phyloP scores from a whole-genome alignment of 92 coral and sea anemone species.

The Epizoanthus illoricatus region DNA sequence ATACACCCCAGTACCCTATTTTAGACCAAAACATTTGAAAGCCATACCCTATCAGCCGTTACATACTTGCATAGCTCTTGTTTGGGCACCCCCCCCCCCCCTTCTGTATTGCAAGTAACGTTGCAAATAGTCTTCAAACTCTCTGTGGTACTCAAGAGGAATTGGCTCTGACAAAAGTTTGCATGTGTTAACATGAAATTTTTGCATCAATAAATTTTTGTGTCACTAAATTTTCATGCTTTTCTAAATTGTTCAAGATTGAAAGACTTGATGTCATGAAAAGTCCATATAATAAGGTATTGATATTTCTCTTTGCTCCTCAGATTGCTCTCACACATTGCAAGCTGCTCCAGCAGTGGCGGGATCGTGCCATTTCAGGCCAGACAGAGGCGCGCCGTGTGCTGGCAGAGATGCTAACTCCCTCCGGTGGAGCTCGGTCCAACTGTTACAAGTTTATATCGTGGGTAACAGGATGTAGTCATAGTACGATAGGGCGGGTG shows the following conservation, averaged over 20 bases:
- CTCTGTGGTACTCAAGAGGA: too few relatives aligned
- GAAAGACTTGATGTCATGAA: too few relatives aligned
- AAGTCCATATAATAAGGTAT: too few relatives aligned
- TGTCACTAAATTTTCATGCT: not conserved
- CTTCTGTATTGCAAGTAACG: too few relatives aligned
- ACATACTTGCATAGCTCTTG: too few relatives aligned
- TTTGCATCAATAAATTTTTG: not conserved
- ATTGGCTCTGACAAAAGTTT: too few relatives aligned
- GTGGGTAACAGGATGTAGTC: slow-evolving; percentile 99
- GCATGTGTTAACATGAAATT: too few relatives aligned
- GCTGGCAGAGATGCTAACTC: slow-evolving; percentile 96
- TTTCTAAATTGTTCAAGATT: not conserved
- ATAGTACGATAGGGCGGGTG: slow-evolving; percentile 96
- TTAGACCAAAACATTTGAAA: too few relatives aligned
- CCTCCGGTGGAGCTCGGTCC: slow-evolving; percentile 98
- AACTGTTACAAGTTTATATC: slow-evolving; percentile 98
- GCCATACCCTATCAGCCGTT: too few relatives aligned
- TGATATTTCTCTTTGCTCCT: not conserved
- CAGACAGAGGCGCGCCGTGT: slow-evolving; percentile 99
- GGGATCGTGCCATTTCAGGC: slow-evolving; percentile 94
- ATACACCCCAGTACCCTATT: too few relatives aligned
- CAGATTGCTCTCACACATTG: slow-evolving; percentile 88
- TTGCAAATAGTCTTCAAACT: too few relatives aligned
- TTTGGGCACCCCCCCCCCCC: too few relatives aligned
- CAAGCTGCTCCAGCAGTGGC: slow-evolving; percentile 94